Conservation (phyloP, 1,140 invertebrate genomes). For the Episyrphus balteatus region DNA sequence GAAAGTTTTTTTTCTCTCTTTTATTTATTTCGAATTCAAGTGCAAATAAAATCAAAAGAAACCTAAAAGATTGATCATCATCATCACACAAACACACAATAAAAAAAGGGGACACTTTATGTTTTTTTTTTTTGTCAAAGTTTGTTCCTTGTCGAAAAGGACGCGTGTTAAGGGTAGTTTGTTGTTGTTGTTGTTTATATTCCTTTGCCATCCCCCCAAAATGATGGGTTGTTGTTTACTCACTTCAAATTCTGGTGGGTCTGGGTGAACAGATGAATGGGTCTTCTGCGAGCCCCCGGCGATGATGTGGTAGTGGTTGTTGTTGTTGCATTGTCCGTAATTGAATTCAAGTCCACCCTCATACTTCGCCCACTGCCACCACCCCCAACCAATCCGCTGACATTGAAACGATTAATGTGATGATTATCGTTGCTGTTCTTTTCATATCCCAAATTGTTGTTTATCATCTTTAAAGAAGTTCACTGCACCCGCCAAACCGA, state of each 20-base stretch:
- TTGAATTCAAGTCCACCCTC: constrained; percentile 1
- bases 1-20: too few relatives aligned
- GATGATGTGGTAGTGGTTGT: constrained; percentile 5
- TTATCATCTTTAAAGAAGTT: constrained; percentile 23
- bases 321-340: not conserved
- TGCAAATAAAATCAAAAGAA: too few relatives aligned
- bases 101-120: too few relatives aligned
- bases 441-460: constrained; percentile 36
- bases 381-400: too few relatives aligned
- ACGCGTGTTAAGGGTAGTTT: not conserved
- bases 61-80: too few relatives aligned
- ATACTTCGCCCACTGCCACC: not conserved
- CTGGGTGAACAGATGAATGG: constrained; percentile 25
- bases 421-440: constrained; percentile 17
- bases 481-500: too few relatives aligned
- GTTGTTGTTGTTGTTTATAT: not conserved
- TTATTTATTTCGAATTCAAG: too few relatives aligned
- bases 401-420: constrained; percentile 30
- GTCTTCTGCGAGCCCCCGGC: constrained; percentile 18
- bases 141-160: too few relatives aligned
- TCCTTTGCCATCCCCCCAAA: too few relatives aligned
- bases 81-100: too few relatives aligned
- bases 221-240: constrained; percentile 8
- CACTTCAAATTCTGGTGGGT: constrained; percentile 24
- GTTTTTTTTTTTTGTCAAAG: too few relatives aligned